phyloP scores from a whole-genome alignment of 2,113 vertebrate genomes.

The Lipotes vexillifer region DNA sequence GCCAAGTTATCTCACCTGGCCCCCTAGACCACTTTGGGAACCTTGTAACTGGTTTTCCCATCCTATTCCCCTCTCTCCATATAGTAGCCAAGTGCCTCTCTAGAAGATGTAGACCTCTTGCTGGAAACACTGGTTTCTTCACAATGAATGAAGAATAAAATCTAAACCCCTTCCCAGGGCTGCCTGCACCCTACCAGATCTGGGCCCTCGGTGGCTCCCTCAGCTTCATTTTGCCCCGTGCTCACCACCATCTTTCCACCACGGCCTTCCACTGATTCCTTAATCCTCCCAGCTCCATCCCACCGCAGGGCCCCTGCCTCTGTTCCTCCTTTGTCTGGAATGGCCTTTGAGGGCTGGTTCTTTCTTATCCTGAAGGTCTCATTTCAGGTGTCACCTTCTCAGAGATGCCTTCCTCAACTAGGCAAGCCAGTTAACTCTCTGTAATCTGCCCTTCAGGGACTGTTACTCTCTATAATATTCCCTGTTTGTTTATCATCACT shows the following conservation, averaged over 20 bases:
- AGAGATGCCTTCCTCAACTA: background rate
- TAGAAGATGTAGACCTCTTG: background rate
- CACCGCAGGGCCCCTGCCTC: background rate
- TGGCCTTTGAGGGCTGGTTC: background rate
- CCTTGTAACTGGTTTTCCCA: background rate
- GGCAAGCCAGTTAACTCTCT: too few relatives aligned
- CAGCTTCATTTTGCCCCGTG: fast-evolving
- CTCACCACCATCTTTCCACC: fast-evolving
- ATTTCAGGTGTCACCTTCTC: background rate
- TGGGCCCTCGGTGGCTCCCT: too few relatives aligned
- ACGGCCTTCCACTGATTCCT: background rate
- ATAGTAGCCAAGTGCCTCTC: too few relatives aligned
- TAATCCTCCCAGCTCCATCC: background rate
- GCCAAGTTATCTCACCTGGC: too few relatives aligned
- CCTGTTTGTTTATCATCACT: background rate
- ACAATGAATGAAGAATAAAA: too few relatives aligned
- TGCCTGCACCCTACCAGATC: fast-evolving
- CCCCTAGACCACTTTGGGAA: background rate
- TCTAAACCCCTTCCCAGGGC: background rate
- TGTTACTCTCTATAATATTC: background rate
- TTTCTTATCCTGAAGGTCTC: background rate
- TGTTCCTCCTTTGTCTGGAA: background rate
- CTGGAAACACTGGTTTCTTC: background rate
- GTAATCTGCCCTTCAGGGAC: fast-evolving
- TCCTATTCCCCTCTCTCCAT: fast-evolving